Evolutionary conservation across 2,797 vertebrate species (phyloP).

Genomic region (Sphenodon punctatus): DNA sequence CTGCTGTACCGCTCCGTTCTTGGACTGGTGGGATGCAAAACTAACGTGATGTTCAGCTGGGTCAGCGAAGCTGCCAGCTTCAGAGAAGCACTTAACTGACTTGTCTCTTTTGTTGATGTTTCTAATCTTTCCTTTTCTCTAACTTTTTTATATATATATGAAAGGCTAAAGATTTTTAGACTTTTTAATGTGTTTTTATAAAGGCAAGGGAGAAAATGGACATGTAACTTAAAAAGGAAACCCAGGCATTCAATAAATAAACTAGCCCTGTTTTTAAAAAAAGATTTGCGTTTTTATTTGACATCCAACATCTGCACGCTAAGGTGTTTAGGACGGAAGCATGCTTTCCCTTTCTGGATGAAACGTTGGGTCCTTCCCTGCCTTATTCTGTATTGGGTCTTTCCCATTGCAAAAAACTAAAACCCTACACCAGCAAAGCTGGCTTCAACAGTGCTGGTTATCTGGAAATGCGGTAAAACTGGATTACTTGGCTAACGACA

Average conservation of each 20-base stretch:
- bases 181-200: conserved; percentile 43
- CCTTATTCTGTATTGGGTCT: no score
- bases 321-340: background rate
- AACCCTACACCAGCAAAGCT: no score
- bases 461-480: no score
- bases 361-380: no score
- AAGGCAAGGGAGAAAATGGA: conserved; percentile 4
- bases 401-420: no score
- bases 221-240: conserved; percentile 51
- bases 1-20: background rate
- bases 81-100: background rate
- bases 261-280: background rate
- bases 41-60: background rate
- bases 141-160: background rate
- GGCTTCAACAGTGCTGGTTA: no score
- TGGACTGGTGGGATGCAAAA: background rate
- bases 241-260: conserved; percentile 51
- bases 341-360: background rate
- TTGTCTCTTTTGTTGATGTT: background rate
- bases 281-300: background rate
- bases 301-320: background rate
- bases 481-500: no score
- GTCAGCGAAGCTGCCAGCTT: background rate
- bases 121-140: background rate
- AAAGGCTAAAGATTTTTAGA: background rate